A percentile compares a stretch with the other conserved stretches of the same genome.
These are phyloP conservation scores for Prunella strophiata DNA, from an alignment of 2,797 vertebrate species.

Conservation along the genomic window DNA sequence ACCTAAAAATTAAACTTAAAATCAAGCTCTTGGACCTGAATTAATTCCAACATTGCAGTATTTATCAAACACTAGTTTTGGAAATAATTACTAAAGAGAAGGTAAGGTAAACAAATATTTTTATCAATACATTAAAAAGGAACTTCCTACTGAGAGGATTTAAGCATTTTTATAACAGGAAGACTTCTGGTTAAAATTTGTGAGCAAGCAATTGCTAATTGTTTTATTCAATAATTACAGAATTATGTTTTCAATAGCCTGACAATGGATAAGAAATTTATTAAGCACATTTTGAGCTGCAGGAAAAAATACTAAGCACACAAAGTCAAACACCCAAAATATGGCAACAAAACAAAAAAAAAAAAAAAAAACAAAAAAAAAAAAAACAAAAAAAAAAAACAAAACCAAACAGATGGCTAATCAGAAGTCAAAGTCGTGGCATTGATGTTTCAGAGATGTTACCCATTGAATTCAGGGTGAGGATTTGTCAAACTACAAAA, in stretches of 20 bases:
- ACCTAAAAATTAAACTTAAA: background rate
- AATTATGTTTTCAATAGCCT: background rate
- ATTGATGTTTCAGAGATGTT: background rate
- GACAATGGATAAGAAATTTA: constrained; percentile 19
- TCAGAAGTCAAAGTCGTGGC: background rate
- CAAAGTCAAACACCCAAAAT: background rate
- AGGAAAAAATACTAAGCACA: background rate
- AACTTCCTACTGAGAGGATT: background rate
- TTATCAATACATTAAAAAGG: constrained; percentile 20
- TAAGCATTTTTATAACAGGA: background rate
- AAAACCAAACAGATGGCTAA: background rate
- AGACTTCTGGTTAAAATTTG: background rate
- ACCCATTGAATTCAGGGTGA: background rate
- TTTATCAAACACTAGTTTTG: constrained; percentile 13
- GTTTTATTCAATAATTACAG: constrained; percentile 19
- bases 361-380: background rate
- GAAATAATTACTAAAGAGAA: constrained; percentile 25
- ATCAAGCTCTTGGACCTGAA: background rate
- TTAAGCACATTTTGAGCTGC: constrained; percentile 7
- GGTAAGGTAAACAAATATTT: background rate
- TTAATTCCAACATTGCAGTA: background rate
- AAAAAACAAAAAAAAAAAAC: background rate
- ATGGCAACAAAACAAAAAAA: background rate
- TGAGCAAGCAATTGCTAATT: background rate
- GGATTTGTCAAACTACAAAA: background rate